Percentiles rank a stretch among this genome's conserved stretches.
Evolutionary conservation across 2,888 invertebrate species (phyloP).

Genomic region (Anaspis maculata): DNA sequence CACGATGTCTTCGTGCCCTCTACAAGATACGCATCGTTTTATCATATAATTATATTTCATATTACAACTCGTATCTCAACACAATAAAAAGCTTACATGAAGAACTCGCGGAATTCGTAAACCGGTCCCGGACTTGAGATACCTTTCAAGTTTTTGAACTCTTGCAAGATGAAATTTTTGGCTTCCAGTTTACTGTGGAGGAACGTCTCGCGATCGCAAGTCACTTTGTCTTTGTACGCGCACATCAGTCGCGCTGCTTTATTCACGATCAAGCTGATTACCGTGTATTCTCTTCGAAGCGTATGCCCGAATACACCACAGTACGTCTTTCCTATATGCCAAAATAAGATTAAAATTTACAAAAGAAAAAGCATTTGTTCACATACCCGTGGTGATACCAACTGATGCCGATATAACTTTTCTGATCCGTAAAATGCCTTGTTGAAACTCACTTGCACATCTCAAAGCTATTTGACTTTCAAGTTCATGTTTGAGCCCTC

Average conservation of each 20-base stretch:
- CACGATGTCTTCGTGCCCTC: background rate
- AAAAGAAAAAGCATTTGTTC: too few relatives aligned
- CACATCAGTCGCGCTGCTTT: conserved; percentile 63
- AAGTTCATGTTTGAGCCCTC: conserved; percentile 61
- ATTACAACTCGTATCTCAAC: background rate
- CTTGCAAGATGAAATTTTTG: conserved; percentile 51
- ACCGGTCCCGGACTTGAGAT: conserved; percentile 54
- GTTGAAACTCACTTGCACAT: conserved; percentile 51
- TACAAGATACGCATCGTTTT: background rate
- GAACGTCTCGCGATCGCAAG: conserved; percentile 59
- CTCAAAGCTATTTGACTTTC: conserved; percentile 59
- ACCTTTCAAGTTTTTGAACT: conserved; percentile 51
- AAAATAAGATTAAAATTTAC: too few relatives aligned
- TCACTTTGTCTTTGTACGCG: conserved; percentile 50
- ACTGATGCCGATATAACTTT: conserved; percentile 51
- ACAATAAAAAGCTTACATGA: conserved; percentile 10
- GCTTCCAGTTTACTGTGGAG: conserved; percentile 55
- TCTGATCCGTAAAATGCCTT: conserved; percentile 40
- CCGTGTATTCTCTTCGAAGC: conserved; percentile 64
- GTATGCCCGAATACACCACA: conserved; percentile 69
- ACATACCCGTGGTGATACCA: conserved; percentile 63
- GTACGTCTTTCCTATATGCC: too few relatives aligned
- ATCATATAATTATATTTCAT: too few relatives aligned
- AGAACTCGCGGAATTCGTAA: conserved; percentile 49
- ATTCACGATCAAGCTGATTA: conserved; percentile 63